Percentiles rank a stretch among this genome's conserved stretches.
Conservation (phyloP, 2,113 vertebrate genomes). For the Dinomys branickii region DNA sequence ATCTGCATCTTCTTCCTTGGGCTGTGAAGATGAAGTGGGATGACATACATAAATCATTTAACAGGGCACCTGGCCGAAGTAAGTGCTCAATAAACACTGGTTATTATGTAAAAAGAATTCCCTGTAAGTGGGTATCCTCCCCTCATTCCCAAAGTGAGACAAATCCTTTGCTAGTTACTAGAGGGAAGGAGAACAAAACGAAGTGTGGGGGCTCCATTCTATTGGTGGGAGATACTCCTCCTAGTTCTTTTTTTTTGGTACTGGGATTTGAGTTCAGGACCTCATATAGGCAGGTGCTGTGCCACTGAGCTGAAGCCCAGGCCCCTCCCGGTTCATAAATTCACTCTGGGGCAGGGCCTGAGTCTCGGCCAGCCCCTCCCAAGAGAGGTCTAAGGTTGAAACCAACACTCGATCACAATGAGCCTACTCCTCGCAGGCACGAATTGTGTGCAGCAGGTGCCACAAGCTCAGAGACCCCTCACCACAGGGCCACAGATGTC, state of each 20-base stretch:
- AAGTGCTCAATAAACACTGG: background rate
- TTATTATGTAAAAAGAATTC: background rate
- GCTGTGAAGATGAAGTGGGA: background rate
- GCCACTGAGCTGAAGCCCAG: no score
- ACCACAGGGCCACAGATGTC: background rate
- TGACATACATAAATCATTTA: background rate
- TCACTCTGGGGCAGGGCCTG: background rate
- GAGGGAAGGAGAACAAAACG: background rate
- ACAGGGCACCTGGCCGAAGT: background rate
- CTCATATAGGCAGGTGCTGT: no score
- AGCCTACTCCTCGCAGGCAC: background rate
- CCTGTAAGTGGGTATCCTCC: background rate
- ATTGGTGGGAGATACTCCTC: background rate
- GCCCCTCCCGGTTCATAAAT: background rate
- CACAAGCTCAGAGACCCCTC: background rate
- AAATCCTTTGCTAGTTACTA: background rate
- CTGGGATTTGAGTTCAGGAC: no score
- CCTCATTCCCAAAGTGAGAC: constrained; percentile 7
- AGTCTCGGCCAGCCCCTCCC: background rate
- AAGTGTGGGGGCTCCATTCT: background rate
- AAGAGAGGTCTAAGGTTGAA: background rate
- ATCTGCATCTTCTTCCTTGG: background rate
- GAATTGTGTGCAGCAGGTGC: background rate
- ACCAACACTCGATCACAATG: background rate
- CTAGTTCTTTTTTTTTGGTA: no score